phyloP scores from a whole-genome alignment of 2,888 invertebrate genomes.

The Eucriotettix oculatus region DNA sequence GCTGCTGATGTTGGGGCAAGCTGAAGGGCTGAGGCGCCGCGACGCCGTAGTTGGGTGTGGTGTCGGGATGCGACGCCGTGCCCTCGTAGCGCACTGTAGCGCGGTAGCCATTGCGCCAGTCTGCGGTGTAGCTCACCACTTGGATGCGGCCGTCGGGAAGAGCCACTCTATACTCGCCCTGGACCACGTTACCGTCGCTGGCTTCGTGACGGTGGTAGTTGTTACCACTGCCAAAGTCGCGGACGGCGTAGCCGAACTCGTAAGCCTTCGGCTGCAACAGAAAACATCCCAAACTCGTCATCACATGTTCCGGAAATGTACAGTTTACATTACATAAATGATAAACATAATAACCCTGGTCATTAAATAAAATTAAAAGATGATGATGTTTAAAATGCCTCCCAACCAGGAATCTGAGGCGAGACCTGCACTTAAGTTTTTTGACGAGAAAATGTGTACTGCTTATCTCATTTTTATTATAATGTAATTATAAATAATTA shows the following conservation, averaged over 20 bases:
- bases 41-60: constrained; percentile 22
- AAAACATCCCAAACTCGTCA: background rate
- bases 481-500: too few species aligned
- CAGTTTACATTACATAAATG: too few species aligned
- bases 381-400: too few species aligned
- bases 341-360: too few species aligned
- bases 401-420: too few species aligned
- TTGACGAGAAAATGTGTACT: too few species aligned
- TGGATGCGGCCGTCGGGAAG: constrained; percentile 63
- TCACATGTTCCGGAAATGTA: too few species aligned
- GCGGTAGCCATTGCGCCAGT: constrained; percentile 80
- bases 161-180: constrained; percentile 69
- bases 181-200: constrained; percentile 69
- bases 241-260: constrained; percentile 13
- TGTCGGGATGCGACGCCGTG: constrained; percentile 36
- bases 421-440: too few species aligned
- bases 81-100: constrained; percentile 74
- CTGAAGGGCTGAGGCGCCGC: constrained; percentile 36
- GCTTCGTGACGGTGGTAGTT: constrained; percentile 11
- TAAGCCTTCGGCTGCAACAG: constrained; percentile 12
- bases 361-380: too few species aligned
- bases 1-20: background rate
- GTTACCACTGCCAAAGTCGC: constrained; percentile 10
- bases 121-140: constrained; percentile 69
- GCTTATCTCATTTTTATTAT: too few species aligned